Evolutionary conservation across 2,888 invertebrate genomes (phyloP), one percentile per base, ranked within the genome.

Genomic region (Opisthograptis luteolata): DNA sequence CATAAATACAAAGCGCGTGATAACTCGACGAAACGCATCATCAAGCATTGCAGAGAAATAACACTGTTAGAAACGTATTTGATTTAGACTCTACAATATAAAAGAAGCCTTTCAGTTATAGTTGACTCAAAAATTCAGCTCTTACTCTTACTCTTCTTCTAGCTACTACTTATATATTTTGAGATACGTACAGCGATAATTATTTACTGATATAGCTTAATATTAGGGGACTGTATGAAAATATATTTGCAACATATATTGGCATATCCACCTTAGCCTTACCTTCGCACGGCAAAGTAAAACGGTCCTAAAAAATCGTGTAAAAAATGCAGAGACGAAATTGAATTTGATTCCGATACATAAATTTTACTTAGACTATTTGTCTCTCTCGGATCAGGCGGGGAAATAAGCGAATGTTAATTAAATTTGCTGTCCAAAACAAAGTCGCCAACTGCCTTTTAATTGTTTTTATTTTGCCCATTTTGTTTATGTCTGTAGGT

Each of bases 331-430:
- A 84, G 87, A 87, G 81, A 76, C 88, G 80, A 88, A 87, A 88
- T 87, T 85, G 87, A 88, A 88, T 89, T 87, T 88, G 87, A 87
- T 87, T 89, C 87, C 87, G 83, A 88, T 87, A 89, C 87, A 89
- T 89, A 88, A 89, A 89, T 89, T 89, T 88, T 81, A 88, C 88
- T 89, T 86, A 88, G 84, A 80, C 84, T 81, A 84, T 87, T 89
- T 84, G 87, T 89, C 87, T 87, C 80, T 70, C 76, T 80, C 62
- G 85, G 87, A 87, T 88, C 87, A 87, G 84, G 81, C 80, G 71
- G 76, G 79, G 75, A 79, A 85, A 84, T 85, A 84, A 83, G 79
- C 75, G 78, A 74, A 78, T 79, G 83, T 84, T 87, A 87, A 87
- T 86, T 87, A 87, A 87, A 87, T 86, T 87, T 84, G 81, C 83